These are phyloP conservation scores for Sus scrofa DNA, from an alignment of 2,113 vertebrate genomes.

Conservation along the genomic window DNA sequence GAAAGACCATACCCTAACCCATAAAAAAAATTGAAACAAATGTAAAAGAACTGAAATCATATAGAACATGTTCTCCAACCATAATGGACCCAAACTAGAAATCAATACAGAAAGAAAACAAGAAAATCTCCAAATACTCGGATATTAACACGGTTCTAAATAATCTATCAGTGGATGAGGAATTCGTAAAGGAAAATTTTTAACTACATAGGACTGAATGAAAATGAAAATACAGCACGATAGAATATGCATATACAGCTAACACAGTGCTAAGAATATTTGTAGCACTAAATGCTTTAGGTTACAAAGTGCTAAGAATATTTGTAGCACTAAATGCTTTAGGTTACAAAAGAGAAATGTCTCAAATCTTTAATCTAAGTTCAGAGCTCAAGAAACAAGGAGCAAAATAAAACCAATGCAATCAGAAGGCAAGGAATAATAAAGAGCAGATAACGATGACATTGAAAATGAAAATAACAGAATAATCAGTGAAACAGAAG, in stretches of 20 bases:
- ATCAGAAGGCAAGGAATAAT: slow-evolving; percentile 16
- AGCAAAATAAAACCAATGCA: slow-evolving; percentile 24
- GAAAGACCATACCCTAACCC: not conserved
- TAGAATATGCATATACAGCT: not conserved
- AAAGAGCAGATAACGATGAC: not conserved
- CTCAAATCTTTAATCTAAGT: slow-evolving; percentile 38
- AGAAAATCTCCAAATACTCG: slow-evolving; percentile 10
- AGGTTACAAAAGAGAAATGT: not conserved
- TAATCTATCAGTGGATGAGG: slow-evolving; percentile 2
- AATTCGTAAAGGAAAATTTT: not conserved
- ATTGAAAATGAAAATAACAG: slow-evolving; percentile 29
- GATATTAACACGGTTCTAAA: slow-evolving; percentile 24
- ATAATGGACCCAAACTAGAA: slow-evolving; percentile 21
- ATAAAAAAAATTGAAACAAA: slow-evolving; percentile 33
- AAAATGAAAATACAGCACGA: slow-evolving; percentile 13
- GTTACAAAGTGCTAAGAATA: slow-evolving; percentile 3
- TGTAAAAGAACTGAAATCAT: slow-evolving; percentile 34
- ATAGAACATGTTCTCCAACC: not conserved
- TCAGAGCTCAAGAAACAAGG: slow-evolving; percentile 21
- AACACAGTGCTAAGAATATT: not conserved
- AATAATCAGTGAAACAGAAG: slow-evolving; percentile 37
- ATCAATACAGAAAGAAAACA: not conserved
- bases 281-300: not conserved
- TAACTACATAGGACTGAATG: not conserved
- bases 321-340: slow-evolving; percentile 4